These are phyloP conservation scores for Tetheella fluctuosa DNA, from an alignment of 2,888 invertebrate species.

Conservation along the genomic window DNA sequence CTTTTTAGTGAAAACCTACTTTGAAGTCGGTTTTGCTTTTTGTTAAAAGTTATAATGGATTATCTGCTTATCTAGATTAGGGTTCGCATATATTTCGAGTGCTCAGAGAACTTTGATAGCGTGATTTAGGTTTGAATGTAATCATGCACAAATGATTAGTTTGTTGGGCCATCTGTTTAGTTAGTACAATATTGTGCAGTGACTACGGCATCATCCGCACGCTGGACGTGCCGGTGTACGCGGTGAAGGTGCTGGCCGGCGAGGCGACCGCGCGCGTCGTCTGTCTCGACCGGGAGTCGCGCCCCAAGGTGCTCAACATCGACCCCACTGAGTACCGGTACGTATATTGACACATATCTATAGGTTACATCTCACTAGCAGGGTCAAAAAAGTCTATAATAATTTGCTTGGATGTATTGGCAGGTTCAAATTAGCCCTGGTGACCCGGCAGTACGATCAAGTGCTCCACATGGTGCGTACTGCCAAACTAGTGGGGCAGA, in stretches of 20 bases:
- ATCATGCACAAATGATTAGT: too few relatives aligned
- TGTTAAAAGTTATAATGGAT: too few relatives aligned
- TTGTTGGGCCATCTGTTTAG: too few relatives aligned
- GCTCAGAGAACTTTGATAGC: too few relatives aligned
- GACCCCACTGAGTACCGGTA: constrained; percentile 98
- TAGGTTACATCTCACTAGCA: too few relatives aligned
- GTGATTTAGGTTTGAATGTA: too few relatives aligned
- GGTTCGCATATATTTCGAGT: too few relatives aligned
- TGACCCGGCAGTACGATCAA: constrained; percentile 98
- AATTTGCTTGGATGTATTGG: neutral
- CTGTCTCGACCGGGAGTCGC: constrained; percentile 96
- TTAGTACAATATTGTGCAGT: constrained; percentile 64
- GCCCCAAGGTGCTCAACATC: constrained; percentile 94
- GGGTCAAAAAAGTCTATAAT: neutral
- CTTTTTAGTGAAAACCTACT: too few relatives aligned
- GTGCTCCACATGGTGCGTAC: constrained; percentile 97
- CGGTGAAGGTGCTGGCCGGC: constrained; percentile 95
- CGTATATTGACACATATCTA: too few relatives aligned
- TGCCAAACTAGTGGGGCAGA: constrained; percentile 98
- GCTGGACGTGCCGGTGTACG: constrained; percentile 98
- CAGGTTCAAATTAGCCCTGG: constrained; percentile 96
- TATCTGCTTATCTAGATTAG: too few relatives aligned
- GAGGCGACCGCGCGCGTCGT: constrained; percentile 88
- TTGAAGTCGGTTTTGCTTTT: too few relatives aligned
- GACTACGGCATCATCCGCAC: constrained; percentile 99